Conservation (phyloP, 2,888 invertebrate species). For the Coenonympha glycerion region DNA sequence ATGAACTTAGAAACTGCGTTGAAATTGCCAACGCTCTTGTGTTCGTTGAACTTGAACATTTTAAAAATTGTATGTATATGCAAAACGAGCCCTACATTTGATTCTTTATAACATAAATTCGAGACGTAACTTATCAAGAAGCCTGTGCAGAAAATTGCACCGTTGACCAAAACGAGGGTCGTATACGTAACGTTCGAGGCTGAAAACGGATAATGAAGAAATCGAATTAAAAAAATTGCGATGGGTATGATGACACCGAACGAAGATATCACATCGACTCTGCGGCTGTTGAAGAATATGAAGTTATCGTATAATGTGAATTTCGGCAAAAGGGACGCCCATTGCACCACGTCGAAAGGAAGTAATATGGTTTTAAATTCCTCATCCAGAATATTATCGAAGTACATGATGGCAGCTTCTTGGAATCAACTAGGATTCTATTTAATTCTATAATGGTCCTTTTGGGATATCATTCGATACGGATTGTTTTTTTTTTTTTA, state of each 20-base stretch:
- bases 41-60: not conserved
- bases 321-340: conserved; percentile 7
- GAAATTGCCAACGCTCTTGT: not conserved
- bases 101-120: not conserved
- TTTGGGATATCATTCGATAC: not conserved
- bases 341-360: not conserved
- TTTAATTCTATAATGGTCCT: not conserved
- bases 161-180: not conserved
- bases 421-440: not conserved
- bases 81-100: not conserved
- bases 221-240: not conserved
- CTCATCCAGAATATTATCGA: conserved; percentile 2
- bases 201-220: not conserved
- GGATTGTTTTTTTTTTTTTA: too few relatives aligned
- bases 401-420: too few relatives aligned
- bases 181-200: not conserved
- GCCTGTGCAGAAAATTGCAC: not conserved
- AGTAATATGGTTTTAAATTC: not conserved
- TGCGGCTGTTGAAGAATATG: conserved; percentile 5
- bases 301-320: conserved; percentile 6
- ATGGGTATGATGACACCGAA: not conserved
- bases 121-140: not conserved
- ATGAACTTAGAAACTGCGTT: not conserved
- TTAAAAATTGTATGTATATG: not conserved
- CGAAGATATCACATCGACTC: not conserved